Evolutionary conservation across 2,797 vertebrate genomes (phyloP), one percentile per base, ranked within the genome.

Genomic region (Sebastes alutus): DNA sequence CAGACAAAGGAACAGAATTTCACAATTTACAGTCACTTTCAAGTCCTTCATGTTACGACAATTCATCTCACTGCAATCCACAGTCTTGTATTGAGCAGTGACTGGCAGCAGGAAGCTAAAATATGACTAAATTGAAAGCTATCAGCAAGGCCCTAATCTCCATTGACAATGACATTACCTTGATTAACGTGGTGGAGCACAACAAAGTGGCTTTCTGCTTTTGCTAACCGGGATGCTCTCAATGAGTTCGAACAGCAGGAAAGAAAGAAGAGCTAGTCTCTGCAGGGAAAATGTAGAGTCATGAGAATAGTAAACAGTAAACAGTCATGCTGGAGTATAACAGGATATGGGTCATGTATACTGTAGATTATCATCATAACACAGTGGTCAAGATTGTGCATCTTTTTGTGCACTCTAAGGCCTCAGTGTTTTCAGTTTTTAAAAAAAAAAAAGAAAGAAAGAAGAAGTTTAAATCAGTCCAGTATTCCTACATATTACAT

Each of bases 141-240:
- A 67, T 79, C 52, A 61, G 54, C 73, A 49, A 52, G 52, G 25
- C 16, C 63, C 73, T 80, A 25, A 42, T 73, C 25, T 73, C 18
- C 42, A 73, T 32, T 79, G 66, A 86, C 60, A 6, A 6, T 27
- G 33, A 25, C 54, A 77, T 84, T 78, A 76, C 5, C 9, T 77
- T 64, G 71, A 83, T 76, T 77, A 75, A 81, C 20, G 9, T 66
- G 30, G 16, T 2, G 69, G 69, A 78, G 35, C 7, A 38, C 58
- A 49, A 69, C 55, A 70, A 71, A 81, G 81, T 56, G 73, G 16
- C 52, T 73, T 33, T 46, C 32, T 5, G 1, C 23, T 35, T 49
- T 6, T 55, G 10, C 55, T 61, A 56, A 67, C 49, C 27, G 64
- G 30, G 61, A 72, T 13, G 33, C 64, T 77, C 49, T 76, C 62